A percentile compares a stretch with the other conserved stretches of the same genome.
These are phyloP conservation scores for Drosophila cognata DNA, from an alignment of 2,888 invertebrate genomes.

Conservation along the genomic window DNA sequence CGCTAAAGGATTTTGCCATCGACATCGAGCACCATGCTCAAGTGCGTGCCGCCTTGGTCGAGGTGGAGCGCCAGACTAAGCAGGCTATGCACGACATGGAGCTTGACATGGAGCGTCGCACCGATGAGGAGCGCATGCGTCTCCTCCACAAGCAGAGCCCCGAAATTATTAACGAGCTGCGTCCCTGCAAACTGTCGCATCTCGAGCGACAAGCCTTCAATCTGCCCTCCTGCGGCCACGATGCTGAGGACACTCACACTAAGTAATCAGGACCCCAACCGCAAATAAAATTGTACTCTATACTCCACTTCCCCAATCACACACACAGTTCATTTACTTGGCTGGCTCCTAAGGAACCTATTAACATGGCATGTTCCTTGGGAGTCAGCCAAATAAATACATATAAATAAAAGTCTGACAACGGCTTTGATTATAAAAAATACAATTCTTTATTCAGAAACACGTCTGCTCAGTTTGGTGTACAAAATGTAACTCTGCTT, in stretches of 20 bases:
- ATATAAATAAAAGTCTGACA: too few species aligned
- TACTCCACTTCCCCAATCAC: background rate
- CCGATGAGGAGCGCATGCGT: constrained; percentile 60
- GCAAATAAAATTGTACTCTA: background rate
- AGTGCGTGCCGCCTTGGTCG: constrained; percentile 21
- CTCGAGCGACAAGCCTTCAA: constrained; percentile 44
- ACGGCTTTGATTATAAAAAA: too few species aligned
- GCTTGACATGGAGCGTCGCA: constrained; percentile 40
- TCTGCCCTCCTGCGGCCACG: constrained; percentile 25
- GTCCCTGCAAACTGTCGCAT: constrained; percentile 32
- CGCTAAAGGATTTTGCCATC: constrained; percentile 23
- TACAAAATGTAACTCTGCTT: too few species aligned
- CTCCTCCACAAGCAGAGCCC: constrained; percentile 42
- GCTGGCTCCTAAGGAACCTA: background rate
- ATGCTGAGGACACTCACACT: constrained; percentile 12
- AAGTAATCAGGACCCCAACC: constrained; percentile 1
- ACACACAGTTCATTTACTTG: background rate
- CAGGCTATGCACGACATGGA: constrained; percentile 45
- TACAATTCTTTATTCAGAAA: too few species aligned
- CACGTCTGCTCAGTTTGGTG: too few species aligned
- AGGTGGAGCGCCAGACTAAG: constrained; percentile 43
- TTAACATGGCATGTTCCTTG: background rate
- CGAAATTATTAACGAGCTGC: constrained; percentile 51
- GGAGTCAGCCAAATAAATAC: background rate
- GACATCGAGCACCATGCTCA: constrained; percentile 23